Base-by-base conservation (phyloP, 2,797 vertebrate genomes). In the Tympanoctomys barrerae region DNA sequence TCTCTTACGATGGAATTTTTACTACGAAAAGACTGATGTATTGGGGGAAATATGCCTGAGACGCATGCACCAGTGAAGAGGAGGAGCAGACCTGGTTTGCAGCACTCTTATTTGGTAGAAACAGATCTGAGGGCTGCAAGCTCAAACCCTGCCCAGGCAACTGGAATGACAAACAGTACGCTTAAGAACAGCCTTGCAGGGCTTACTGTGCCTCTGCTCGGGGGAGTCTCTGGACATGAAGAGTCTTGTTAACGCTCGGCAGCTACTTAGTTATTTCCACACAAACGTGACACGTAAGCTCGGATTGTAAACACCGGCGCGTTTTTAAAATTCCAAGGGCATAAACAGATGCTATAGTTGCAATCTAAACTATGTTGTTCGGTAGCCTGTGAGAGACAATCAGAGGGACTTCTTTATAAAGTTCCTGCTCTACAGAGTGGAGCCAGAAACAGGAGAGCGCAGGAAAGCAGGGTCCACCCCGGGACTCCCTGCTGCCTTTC, bases 141-240 rank as follows among this genome's bases (percentile, higher is more conserved):
- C 6, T 19, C 39, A n/a, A 78, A 18, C 49, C 54, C 81, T 61
- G 96, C 93, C 92, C 36, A 71, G 84, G 95, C 62, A 85, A 88
- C 93, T 2, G 66, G 54, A 28, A 82, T 68, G 93, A 80, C 94
- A 94, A 78, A 91, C 79, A 80, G 73, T 22, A 7, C 5, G 0
- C n/a, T 87, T 62, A 19, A 22, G 83, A 71, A 21, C 24, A 18
- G 46, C 13, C 85, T 66, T 82, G 73, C 95, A 95, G 93, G 95
- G 71, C 42, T 18, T 26, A 64, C 75, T 91, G 92, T 96, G 94
- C 91, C 79, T 68, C 49, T 12, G 0, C 2, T 0, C 0, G 0
- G 70, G 79, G 81, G 19, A 88, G 89, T 64, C 71, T 71, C 68
- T n/a, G 54, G 68, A 88, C 95, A 36, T 59, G 97, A 94, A 78